These are phyloP conservation scores for Fopius arisanus DNA, from an alignment of 1,140 invertebrate species.

Conservation along the genomic window DNA sequence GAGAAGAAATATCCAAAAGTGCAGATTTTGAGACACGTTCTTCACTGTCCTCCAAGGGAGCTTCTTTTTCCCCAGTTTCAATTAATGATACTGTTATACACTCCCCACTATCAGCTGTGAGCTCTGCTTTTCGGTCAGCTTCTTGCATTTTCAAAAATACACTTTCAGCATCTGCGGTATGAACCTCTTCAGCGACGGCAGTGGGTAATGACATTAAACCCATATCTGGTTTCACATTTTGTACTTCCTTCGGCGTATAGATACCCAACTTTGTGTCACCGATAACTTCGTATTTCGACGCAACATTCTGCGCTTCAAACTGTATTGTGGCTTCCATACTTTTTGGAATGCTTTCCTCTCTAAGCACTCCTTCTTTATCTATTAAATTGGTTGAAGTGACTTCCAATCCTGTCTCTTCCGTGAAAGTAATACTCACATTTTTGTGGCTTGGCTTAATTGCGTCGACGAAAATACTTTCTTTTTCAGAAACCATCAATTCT, in stretches of 20 bases:
- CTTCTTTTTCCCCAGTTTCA: constrained; percentile 66
- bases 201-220: constrained; percentile 61
- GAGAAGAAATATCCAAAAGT: constrained; percentile 55
- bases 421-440: constrained; percentile 58
- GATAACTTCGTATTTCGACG: constrained; percentile 64
- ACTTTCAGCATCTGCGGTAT: constrained; percentile 66
- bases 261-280: constrained; percentile 55
- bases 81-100: constrained; percentile 63
- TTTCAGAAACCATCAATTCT: constrained; percentile 63
- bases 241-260: constrained; percentile 47
- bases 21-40: constrained; percentile 56
- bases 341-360: constrained; percentile 52
- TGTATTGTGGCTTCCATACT: constrained; percentile 60
- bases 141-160: constrained; percentile 56
- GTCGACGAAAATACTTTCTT: constrained; percentile 60
- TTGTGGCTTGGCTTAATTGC: constrained; percentile 64
- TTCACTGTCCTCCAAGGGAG: constrained; percentile 45
- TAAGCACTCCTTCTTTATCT: constrained; percentile 65
- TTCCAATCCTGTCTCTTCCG: constrained; percentile 62
- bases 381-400: constrained; percentile 61
- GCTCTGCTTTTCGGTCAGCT: constrained; percentile 55
- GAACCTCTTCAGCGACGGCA: constrained; percentile 57
- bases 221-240: constrained; percentile 55
- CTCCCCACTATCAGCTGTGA: constrained; percentile 62
- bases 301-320: constrained; percentile 64